Conservation (phyloP, 2,888 invertebrate species). For the Euzetes globulus region DNA sequence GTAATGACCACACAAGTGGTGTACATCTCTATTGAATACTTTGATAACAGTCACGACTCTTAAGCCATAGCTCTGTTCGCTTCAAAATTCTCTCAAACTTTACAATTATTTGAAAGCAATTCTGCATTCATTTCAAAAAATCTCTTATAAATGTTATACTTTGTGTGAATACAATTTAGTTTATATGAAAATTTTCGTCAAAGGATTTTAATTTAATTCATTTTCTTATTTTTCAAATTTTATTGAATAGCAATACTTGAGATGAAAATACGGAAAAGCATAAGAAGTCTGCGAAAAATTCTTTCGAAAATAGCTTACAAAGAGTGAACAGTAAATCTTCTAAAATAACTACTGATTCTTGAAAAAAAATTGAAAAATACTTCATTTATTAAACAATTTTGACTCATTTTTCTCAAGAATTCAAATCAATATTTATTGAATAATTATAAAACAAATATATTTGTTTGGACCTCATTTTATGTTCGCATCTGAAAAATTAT, state of each 20-base stretch:
- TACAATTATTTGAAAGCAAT: conserved; percentile 6
- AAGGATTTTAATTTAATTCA: conserved; percentile 2
- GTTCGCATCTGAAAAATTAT: background rate
- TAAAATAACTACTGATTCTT: too few species aligned
- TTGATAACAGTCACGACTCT: conserved; percentile 24
- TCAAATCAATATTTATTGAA: background rate
- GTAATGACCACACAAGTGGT: conserved; percentile 27
- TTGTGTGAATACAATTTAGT: conserved; percentile 13
- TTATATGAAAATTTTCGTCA: background rate
- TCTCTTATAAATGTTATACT: conserved; percentile 20
- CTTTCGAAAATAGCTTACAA: background rate
- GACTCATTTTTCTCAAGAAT: background rate
- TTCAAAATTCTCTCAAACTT: background rate
- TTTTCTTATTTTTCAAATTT: background rate
- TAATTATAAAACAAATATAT: too few species aligned
- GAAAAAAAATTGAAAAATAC: too few species aligned
- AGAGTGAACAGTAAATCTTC: too few species aligned
- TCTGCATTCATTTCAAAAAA: background rate
- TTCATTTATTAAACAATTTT: background rate
- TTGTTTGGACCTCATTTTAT: too few species aligned
- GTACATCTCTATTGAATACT: conserved; percentile 2
- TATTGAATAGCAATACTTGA: conserved; percentile 6
- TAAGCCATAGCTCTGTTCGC: background rate
- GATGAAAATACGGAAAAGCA: background rate
- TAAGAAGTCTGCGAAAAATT: background rate